Conservation (phyloP, 2,888 invertebrate genomes). For the Hybos culiciformis region DNA sequence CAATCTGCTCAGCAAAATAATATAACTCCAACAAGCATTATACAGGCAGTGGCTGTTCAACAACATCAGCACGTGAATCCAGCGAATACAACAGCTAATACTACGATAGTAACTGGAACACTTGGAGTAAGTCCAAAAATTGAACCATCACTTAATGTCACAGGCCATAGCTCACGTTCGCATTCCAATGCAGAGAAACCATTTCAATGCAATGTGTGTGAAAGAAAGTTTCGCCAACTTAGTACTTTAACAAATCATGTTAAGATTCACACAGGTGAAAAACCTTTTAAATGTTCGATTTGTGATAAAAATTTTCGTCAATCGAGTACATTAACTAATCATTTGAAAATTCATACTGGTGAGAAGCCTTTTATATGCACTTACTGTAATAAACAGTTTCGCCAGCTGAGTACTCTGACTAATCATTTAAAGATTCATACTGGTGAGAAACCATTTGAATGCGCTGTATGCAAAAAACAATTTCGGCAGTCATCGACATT, state of each 20-base stretch:
- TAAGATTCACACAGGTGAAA: conserved; percentile 36
- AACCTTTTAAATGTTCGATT: conserved; percentile 36
- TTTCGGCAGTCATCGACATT: conserved; percentile 36
- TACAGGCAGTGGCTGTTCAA: too few relatives aligned
- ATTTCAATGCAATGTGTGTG: conserved; percentile 36
- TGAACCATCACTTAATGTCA: too few relatives aligned
- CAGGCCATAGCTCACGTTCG: too few relatives aligned
- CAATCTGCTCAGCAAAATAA: too few relatives aligned
- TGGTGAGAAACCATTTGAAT: conserved; percentile 36
- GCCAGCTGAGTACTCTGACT: conserved; percentile 35
- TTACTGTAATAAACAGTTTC: conserved; percentile 35
- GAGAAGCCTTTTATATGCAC: conserved; percentile 35
- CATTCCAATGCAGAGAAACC: too few relatives aligned
- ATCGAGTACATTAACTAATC: conserved; percentile 36
- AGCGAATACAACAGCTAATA: background rate
- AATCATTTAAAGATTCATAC: conserved; percentile 37
- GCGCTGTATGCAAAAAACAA: conserved; percentile 36
- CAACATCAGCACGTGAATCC: too few relatives aligned
- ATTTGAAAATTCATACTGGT: conserved; percentile 36
- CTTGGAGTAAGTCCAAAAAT: too few relatives aligned
- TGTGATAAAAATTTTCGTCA: conserved; percentile 37
- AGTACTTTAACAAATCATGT: conserved; percentile 37
- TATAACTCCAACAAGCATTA: too few relatives aligned
- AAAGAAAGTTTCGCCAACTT: conserved; percentile 35
- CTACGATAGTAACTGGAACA: background rate